These are phyloP conservation scores for Nicator chloris DNA, from an alignment of 2,113 vertebrate genomes.

Conservation along the genomic window DNA sequence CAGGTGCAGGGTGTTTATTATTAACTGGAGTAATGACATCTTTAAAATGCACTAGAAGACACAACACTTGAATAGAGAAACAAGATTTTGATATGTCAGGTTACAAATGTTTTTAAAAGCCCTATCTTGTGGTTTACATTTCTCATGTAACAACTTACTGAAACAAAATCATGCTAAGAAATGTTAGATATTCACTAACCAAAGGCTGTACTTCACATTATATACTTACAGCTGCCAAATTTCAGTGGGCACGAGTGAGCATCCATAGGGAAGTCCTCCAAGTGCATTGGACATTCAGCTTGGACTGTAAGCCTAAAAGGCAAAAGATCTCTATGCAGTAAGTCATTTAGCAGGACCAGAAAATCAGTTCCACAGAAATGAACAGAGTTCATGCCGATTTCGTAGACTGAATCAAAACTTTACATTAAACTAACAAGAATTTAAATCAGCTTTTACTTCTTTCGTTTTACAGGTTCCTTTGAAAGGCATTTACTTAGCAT, in stretches of 20 bases:
- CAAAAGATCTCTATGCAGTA: conserved; percentile 49
- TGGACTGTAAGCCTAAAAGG: conserved; percentile 94
- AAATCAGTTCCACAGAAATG: conserved; percentile 32
- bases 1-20: not conserved
- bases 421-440: conserved; percentile 32
- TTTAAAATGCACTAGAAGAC: not conserved
- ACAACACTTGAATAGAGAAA: not conserved
- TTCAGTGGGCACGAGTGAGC: conserved; percentile 97
- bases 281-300: conserved; percentile 98
- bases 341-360: conserved; percentile 45
- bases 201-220: not conserved
- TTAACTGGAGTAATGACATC: not conserved
- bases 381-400: not conserved
- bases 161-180: not conserved
- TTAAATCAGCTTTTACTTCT: conserved; percentile 10
- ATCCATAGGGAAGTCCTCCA: conserved; percentile 99
- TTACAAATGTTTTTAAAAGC: not conserved
- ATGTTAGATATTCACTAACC: not conserved
- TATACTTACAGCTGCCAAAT: conserved; percentile 99
- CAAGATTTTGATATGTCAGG: not conserved
- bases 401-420: not conserved
- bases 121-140: not conserved
- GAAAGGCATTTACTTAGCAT: conserved; percentile 10
- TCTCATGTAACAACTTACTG: not conserved
- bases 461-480: conserved; percentile 14